phyloP scores from a whole-genome alignment of 92 coral and sea anemone genomes.

The Paragorgia papillata region DNA sequence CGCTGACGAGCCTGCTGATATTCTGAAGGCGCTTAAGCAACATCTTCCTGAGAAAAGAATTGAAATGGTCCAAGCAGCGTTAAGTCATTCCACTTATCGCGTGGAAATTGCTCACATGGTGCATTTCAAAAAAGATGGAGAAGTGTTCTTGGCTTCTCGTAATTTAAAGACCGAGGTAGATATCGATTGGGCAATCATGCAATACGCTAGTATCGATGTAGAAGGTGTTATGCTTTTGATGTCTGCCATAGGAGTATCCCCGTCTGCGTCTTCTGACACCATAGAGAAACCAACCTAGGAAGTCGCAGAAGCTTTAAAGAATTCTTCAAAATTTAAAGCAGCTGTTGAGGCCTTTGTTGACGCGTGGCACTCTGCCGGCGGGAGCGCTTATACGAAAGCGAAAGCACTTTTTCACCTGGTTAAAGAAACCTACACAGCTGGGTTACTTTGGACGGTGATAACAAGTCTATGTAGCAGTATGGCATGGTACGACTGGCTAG shows the following conservation, averaged over 20 bases:
- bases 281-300: not conserved
- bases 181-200: conserved; percentile 52
- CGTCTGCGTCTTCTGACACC: not conserved
- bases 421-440: not conserved
- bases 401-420: conserved; percentile 51
- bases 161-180: conserved; percentile 40
- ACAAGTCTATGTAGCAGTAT: not conserved
- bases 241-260: conserved; percentile 50
- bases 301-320: conserved; percentile 43
- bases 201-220: conserved; percentile 64
- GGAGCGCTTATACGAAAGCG: conserved; percentile 44
- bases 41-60: conserved; percentile 59
- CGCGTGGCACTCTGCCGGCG: conserved; percentile 59
- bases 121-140: conserved; percentile 48
- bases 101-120: conserved; percentile 55
- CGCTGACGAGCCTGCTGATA: conserved; percentile 58
- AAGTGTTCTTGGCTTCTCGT: conserved; percentile 42
- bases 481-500: not conserved
- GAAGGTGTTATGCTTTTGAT: conserved; percentile 57
- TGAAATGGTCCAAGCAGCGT: conserved; percentile 43
- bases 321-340: conserved; percentile 32
- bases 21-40: conserved; percentile 50
- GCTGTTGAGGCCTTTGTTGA: conserved; percentile 47
- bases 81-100: conserved; percentile 15
- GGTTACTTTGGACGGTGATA: not conserved